phyloP scores from a whole-genome alignment of 2,113 vertebrate species.

The Lamprotornis superbus region DNA sequence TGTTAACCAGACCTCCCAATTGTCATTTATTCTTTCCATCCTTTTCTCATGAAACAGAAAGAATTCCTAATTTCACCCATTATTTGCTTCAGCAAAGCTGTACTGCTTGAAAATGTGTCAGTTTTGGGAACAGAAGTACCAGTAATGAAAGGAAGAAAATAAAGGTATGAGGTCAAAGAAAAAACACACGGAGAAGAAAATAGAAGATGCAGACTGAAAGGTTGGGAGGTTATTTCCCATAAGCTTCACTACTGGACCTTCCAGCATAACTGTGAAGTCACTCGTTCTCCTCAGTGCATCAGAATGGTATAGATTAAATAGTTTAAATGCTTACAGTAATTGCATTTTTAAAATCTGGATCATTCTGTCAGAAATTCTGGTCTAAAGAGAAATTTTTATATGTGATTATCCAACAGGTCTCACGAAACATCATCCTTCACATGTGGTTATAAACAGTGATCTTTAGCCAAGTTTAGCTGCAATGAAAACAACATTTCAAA shows the following conservation, averaged over 20 bases:
- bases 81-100: neutral
- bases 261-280: neutral
- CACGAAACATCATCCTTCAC: neutral
- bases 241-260: neutral
- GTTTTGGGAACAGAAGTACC: neutral
- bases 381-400: neutral
- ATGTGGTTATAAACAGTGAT: neutral
- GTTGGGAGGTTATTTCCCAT: neutral
- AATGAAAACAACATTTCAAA: neutral
- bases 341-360: neutral
- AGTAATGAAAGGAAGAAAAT: neutral
- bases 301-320: neutral
- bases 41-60: neutral
- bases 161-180: neutral
- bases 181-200: neutral
- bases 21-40: neutral
- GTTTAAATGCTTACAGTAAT: neutral
- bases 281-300: neutral
- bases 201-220: neutral
- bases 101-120: neutral
- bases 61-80: neutral
- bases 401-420: neutral
- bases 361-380: neutral
- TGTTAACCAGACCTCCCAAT: neutral
- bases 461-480: neutral